phyloP scores from a whole-genome alignment of 2,797 vertebrate species.

The Acrocephalus scirpaceus region DNA sequence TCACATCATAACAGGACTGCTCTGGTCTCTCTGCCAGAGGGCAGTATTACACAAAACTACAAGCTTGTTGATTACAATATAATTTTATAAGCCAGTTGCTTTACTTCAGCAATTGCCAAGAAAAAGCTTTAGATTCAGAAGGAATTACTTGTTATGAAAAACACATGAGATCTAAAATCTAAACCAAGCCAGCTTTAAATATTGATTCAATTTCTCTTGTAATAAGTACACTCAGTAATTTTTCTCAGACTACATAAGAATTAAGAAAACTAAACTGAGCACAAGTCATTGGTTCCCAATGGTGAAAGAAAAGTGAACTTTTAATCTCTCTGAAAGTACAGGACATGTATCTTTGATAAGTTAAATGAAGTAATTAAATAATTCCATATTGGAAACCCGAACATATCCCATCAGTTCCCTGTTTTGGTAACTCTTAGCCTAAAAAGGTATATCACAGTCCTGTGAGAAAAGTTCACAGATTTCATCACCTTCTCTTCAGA shows the following conservation, averaged over 20 bases:
- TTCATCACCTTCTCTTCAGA: neutral
- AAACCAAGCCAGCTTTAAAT: neutral
- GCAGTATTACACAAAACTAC: conserved; percentile 37
- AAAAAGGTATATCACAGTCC: neutral
- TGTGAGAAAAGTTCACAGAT: neutral
- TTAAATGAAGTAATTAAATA: neutral
- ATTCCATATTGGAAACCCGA: neutral
- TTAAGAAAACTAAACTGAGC: neutral
- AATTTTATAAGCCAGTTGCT: neutral
- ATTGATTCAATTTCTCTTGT: neutral
- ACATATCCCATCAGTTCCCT: neutral
- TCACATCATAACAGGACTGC: neutral
- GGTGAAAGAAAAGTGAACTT: neutral
- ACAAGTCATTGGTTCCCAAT: neutral
- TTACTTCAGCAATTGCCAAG: conserved; percentile 20
- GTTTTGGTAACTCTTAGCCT: neutral
- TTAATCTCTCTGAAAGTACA: neutral
- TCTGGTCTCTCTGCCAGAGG: conserved; percentile 37
- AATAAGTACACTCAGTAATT: neutral
- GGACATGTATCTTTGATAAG: neutral
- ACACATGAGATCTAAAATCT: neutral
- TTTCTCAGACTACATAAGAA: neutral
- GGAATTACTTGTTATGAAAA: conserved; percentile 11
- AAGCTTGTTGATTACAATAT: neutral
- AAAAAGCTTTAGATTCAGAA: neutral